Evolutionary conservation across 2,113 vertebrate species (phyloP).

Genomic region (Blennius ocellaris): DNA sequence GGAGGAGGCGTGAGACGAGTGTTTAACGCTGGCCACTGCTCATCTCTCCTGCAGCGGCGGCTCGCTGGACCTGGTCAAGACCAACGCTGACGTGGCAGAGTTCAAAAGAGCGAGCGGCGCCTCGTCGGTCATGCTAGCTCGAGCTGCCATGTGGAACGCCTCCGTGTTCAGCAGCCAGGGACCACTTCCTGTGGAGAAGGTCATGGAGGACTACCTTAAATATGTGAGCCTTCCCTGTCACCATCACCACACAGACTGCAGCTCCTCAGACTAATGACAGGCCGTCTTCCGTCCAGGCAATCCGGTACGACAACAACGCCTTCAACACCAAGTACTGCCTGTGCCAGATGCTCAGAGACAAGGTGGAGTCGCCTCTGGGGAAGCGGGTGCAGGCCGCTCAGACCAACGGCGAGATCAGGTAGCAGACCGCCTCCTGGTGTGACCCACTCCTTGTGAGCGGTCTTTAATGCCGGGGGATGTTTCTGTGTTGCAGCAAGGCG

Average conservation of each 20-base stretch:
- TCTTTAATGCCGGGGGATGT: not conserved
- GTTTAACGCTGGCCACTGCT: accelerated
- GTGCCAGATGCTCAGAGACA: conserved; percentile 96
- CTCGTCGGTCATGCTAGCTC: conserved; percentile 94
- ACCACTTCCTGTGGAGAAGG: conserved; percentile 85
- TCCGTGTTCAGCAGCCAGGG: conserved; percentile 91
- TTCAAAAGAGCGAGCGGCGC: conserved; percentile 87
- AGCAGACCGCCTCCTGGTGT: no score
- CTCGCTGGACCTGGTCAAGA: conserved; percentile 92
- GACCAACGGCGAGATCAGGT: conserved; percentile 92
- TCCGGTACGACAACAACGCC: conserved; percentile 92
- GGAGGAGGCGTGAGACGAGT: not conserved
- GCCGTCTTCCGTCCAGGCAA: conserved; percentile 81
- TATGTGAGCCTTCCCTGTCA: conserved; percentile 82
- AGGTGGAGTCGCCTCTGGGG: conserved; percentile 91
- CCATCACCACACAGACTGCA: no score
- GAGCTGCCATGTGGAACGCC: conserved; percentile 97
- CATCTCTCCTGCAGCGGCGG: conserved; percentile 86
- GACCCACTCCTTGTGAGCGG: no score
- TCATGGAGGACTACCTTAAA: conserved; percentile 93
- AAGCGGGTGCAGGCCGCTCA: conserved; percentile 92
- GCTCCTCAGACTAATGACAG: no score
- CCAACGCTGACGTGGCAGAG: conserved; percentile 84
- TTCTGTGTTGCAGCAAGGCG: conserved; percentile 82
- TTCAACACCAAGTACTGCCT: conserved; percentile 98